Conservation (phyloP, 1,140 invertebrate genomes). For the Drosophila ananassae region DNA sequence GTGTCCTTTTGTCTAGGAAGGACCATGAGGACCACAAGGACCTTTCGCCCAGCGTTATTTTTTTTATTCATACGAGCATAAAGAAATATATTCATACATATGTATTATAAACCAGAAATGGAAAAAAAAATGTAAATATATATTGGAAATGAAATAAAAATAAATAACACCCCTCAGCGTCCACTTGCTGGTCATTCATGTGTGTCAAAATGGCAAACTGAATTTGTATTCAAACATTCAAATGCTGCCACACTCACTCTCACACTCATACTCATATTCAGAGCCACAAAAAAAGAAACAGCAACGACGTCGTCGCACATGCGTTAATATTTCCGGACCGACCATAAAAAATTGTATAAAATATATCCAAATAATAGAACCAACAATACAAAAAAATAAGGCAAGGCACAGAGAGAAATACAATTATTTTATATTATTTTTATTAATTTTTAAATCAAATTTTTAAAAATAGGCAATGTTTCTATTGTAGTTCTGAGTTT, state of each 20-base stretch:
- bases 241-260: constrained; percentile 39
- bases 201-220: constrained; percentile 82
- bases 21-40: constrained; percentile 28
- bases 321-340: constrained; percentile 76
- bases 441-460: no score
- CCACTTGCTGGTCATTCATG: constrained; percentile 75
- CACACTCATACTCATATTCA: constrained; percentile 1
- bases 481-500: no score
- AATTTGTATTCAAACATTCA: constrained; percentile 81
- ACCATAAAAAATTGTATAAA: constrained; percentile 65
- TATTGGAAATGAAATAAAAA: constrained; percentile 46
- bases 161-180: constrained; percentile 22
- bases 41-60: constrained; percentile 18
- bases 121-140: constrained; percentile 19
- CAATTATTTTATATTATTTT: no score
- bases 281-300: background rate
- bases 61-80: constrained; percentile 64
- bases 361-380: constrained; percentile 46
- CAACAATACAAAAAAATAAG: constrained; percentile 4
- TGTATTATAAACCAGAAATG: background rate
- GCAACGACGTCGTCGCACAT: constrained; percentile 57
- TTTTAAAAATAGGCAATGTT: no score
- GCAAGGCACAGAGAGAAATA: constrained; percentile 14
- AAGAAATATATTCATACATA: constrained; percentile 30
- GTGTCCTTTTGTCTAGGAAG: constrained; percentile 30